These are phyloP conservation scores for Amphiprion ocellaris DNA, from an alignment of 2,113 vertebrate genomes.

Conservation along the genomic window DNA sequence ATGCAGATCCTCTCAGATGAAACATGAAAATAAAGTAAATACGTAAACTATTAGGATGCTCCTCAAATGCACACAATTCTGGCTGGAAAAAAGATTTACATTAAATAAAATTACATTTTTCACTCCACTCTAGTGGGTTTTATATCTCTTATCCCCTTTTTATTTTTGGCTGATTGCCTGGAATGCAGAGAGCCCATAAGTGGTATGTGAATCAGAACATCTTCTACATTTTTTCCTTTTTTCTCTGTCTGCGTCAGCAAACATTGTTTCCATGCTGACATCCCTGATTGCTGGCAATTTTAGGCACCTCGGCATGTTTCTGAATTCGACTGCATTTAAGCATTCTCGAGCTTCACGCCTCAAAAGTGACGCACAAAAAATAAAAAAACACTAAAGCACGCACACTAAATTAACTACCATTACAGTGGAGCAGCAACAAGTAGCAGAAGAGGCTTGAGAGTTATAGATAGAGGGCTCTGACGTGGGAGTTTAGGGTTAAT, in stretches of 20 bases:
- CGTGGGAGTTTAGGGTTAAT: no score
- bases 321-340: conserved; percentile 31
- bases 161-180: background rate
- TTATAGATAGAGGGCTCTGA: conserved; percentile 27
- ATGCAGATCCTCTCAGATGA: no score
- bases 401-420: conserved; percentile 11
- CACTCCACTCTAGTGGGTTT: background rate
- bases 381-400: background rate
- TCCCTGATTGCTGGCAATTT: conserved; percentile 39
- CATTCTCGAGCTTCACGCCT: conserved; percentile 12
- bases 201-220: background rate
- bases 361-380: background rate
- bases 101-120: no score
- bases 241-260: conserved; percentile 10
- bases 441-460: background rate
- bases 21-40: no score
- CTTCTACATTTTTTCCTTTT: background rate
- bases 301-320: conserved; percentile 15
- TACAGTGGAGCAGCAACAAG: background rate
- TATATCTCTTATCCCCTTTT: background rate
- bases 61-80: no score
- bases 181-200: background rate
- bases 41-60: no score
- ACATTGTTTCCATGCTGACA: conserved; percentile 48
- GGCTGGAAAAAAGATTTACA: no score